Conservation (phyloP, 2,797 vertebrate genomes). For the Channa striata region DNA sequence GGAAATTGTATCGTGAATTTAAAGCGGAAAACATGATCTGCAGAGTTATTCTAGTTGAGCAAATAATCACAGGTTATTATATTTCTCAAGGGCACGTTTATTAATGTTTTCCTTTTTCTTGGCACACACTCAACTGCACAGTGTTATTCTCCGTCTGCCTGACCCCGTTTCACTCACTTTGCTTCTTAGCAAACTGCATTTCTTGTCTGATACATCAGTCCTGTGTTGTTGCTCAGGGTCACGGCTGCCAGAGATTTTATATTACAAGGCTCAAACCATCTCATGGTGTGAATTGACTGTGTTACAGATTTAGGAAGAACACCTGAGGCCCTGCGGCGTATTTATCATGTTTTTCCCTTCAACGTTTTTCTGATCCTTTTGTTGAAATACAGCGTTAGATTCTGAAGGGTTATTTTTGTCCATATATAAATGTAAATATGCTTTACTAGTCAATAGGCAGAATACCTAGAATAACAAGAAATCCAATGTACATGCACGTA, state of each 20-base stretch:
- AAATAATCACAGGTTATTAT: slow-evolving; percentile 54
- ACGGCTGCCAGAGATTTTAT: slow-evolving; percentile 27
- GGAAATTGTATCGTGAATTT: slow-evolving; percentile 37
- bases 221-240: slow-evolving; percentile 26
- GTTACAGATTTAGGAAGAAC: slow-evolving; percentile 27
- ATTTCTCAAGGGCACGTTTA: slow-evolving; percentile 44
- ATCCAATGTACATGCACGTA: no score
- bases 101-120: slow-evolving; percentile 33
- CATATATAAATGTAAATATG: no score
- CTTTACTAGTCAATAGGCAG: no score
- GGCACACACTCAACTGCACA: not conserved
- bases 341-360: not conserved
- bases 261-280: slow-evolving; percentile 24
- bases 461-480: no score
- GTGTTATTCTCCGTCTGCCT: not conserved
- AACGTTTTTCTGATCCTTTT: not conserved
- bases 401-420: no score
- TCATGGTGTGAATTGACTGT: slow-evolving; percentile 30
- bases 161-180: not conserved
- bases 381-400: no score
- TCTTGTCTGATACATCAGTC: not conserved
- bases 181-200: slow-evolving; percentile 3
- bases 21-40: slow-evolving; percentile 49
- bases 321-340: slow-evolving; percentile 43
- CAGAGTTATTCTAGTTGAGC: slow-evolving; percentile 32